Conservation (phyloP, 2,888 invertebrate species). For the Eretmocerus hayati region DNA sequence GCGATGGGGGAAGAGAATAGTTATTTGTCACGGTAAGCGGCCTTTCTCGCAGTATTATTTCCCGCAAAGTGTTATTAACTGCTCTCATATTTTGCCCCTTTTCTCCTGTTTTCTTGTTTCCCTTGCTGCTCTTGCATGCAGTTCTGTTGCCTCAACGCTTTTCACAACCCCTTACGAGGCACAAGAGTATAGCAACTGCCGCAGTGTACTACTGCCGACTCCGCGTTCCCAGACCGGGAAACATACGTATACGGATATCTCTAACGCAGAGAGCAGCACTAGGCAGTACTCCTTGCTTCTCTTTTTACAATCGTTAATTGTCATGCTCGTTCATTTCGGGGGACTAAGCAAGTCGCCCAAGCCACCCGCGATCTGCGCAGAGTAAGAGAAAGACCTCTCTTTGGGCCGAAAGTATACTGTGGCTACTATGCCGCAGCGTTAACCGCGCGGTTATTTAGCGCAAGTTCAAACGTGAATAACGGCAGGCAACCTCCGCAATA, state of each 20-base stretch:
- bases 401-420: too few relatives aligned
- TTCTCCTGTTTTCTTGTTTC: conserved; percentile 37
- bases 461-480: conserved; percentile 38
- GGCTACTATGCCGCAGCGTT: conserved; percentile 30
- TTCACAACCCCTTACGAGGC: too few relatives aligned
- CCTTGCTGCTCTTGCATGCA: conserved; percentile 7
- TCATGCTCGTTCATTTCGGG: conserved; percentile 41
- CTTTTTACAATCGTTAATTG: conserved; percentile 43
- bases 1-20: conserved; percentile 26
- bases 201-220: too few relatives aligned
- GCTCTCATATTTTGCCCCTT: conserved; percentile 46
- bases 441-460: conserved; percentile 42
- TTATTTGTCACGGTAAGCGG: conserved; percentile 47
- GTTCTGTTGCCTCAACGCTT: conserved; percentile 13
- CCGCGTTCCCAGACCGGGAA: too few relatives aligned
- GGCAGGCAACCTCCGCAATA: conserved; percentile 14
- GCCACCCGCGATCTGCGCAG: too few relatives aligned
- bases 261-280: too few relatives aligned
- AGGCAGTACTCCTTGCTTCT: too few relatives aligned
- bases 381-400: too few relatives aligned
- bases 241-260: too few relatives aligned
- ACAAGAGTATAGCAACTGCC: too few relatives aligned
- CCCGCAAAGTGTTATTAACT: conserved; percentile 48
- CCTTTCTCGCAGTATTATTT: conserved; percentile 47
- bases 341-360: conserved; percentile 37